Conservation (phyloP, 2,888 invertebrate species). For the Malthinus flaveolus region DNA sequence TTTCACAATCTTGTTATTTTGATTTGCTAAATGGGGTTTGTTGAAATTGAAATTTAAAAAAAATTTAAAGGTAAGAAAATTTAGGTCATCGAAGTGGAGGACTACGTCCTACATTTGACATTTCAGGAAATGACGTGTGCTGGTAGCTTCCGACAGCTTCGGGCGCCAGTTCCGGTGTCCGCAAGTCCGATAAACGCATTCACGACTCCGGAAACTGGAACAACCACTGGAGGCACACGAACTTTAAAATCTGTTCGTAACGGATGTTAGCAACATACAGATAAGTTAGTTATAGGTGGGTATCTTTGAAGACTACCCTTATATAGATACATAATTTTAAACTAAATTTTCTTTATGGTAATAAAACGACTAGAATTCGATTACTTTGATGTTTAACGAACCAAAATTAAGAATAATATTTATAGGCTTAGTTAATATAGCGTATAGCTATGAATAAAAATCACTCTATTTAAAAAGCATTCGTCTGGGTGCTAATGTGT, state of each 20-base stretch:
- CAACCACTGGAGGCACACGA: conserved; percentile 51
- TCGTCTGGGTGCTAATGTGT: conserved; percentile 30
- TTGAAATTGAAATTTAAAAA: too few species aligned
- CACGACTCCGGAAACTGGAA: conserved; percentile 53
- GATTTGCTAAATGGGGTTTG: too few species aligned
- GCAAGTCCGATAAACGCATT: conserved; percentile 52
- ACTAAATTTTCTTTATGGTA: background rate
- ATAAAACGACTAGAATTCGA: background rate
- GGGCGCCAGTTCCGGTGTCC: conserved; percentile 54
- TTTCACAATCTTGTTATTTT: too few species aligned
- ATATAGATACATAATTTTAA: background rate
- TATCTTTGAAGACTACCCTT: background rate
- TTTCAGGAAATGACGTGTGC: conserved; percentile 56
- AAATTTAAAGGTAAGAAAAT: background rate
- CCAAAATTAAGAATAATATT: background rate
- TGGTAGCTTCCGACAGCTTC: conserved; percentile 55
- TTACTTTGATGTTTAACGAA: conserved; percentile 2
- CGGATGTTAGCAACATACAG: conserved; percentile 13
- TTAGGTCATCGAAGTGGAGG: conserved; percentile 21
- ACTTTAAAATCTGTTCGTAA: conserved; percentile 43
- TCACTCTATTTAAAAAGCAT: conserved; percentile 29
- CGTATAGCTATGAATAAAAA: conserved; percentile 27
- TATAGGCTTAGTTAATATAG: conserved; percentile 17
- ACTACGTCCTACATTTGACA: conserved; percentile 50
- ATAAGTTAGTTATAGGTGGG: conserved; percentile 1